Conservation (phyloP, 2,888 invertebrate species). For the Ochropleura plecta region DNA sequence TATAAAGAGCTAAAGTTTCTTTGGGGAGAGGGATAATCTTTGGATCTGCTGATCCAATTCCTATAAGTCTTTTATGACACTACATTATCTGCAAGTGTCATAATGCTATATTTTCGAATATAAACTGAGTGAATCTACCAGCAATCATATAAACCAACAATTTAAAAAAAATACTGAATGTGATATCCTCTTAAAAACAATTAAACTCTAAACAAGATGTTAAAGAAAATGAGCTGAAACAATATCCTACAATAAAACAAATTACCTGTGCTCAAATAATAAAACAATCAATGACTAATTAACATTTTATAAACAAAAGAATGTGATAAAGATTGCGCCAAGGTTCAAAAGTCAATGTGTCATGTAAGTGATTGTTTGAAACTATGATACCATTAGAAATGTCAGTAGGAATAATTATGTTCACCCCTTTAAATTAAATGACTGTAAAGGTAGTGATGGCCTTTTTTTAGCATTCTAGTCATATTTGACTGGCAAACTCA, state of each 20-base stretch:
- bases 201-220: not conserved
- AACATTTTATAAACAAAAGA: constrained; percentile 43
- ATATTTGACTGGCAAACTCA: not conserved
- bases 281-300: constrained; percentile 21
- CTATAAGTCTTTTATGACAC: too few species aligned
- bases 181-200: not conserved
- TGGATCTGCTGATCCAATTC: too few species aligned
- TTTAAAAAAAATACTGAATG: too few species aligned
- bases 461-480: not conserved
- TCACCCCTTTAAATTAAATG: constrained; percentile 29
- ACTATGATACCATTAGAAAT: constrained; percentile 34
- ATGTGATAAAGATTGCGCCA: constrained; percentile 27
- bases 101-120: too few species aligned
- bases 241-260: not conserved
- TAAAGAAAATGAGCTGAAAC: not conserved
- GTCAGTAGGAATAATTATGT: constrained; percentile 10
- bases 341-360: constrained; percentile 50
- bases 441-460: not conserved
- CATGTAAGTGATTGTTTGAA: constrained; percentile 42
- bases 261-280: constrained; percentile 8
- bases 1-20: too few species aligned
- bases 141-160: too few species aligned
- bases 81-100: too few species aligned
- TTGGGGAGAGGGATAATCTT: too few species aligned
- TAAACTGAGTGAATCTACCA: too few species aligned